Conservation (phyloP, 2,113 vertebrate species). For the Mus spicilegus region DNA sequence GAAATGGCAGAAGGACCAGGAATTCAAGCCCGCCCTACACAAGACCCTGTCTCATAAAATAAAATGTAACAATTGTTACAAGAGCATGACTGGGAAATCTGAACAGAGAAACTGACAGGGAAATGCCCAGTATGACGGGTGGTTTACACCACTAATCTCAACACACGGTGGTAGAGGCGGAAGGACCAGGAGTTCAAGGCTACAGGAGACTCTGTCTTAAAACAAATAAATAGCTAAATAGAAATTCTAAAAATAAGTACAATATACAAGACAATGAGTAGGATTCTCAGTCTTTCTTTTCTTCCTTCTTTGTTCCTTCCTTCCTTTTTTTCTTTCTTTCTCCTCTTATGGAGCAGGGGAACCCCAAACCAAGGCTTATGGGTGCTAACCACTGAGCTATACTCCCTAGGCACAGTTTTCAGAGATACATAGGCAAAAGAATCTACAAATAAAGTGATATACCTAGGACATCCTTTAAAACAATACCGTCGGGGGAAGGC, state of each 20-base stretch:
- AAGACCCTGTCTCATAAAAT: neutral
- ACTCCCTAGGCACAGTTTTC: neutral
- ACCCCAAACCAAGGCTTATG: neutral
- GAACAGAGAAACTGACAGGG: neutral
- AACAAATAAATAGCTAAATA: neutral
- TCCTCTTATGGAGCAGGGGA: neutral
- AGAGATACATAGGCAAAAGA: constrained; percentile 4
- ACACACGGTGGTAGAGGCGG: neutral
- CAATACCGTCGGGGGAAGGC: neutral
- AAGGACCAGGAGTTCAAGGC: neutral
- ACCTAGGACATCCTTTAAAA: constrained; percentile 17
- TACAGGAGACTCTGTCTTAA: neutral
- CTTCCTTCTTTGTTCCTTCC: no score
- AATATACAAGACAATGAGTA: neutral
- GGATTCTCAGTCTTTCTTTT: neutral
- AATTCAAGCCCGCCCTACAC: constrained; percentile 33
- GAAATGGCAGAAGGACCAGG: neutral
- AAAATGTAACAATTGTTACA: neutral
- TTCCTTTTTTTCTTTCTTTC: no score
- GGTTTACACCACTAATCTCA: neutral
- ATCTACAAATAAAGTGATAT: neutral
- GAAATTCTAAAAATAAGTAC: constrained; percentile 52
- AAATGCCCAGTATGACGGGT: no score
- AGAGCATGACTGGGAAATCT: constrained; percentile 35
- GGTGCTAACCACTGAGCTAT: neutral